These are phyloP conservation scores for Lymantria monacha DNA, from an alignment of 2,888 invertebrate genomes.

Conservation along the genomic window DNA sequence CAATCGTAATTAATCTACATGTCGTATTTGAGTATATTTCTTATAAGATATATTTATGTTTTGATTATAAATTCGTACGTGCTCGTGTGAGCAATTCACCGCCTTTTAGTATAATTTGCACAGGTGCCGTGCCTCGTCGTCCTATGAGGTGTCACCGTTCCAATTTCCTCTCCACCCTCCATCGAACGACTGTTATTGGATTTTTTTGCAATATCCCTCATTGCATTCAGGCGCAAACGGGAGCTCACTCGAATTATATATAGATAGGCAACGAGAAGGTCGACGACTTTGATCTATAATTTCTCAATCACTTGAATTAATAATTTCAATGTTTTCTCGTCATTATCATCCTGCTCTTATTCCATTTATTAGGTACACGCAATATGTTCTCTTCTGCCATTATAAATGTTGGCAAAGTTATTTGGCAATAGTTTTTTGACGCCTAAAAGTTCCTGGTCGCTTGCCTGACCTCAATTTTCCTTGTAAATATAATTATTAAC, in stretches of 20 bases:
- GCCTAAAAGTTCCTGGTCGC: no score
- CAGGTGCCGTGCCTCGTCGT: constrained; percentile 48
- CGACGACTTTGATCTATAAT: background rate
- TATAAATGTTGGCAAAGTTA: no score
- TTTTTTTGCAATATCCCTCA: constrained; percentile 70
- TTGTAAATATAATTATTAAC: no score
- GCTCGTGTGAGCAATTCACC: constrained; percentile 34
- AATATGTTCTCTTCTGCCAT: no score
- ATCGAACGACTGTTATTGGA: constrained; percentile 56
- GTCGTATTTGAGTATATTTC: no score
- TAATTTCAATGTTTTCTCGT: no score
- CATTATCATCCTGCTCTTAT: no score
- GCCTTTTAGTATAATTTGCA: constrained; percentile 53
- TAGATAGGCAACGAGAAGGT: background rate
- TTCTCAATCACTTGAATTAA: background rate
- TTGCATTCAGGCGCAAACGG: constrained; percentile 43
- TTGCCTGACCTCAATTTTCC: no score
- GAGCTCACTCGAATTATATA: background rate
- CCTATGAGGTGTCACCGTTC: constrained; percentile 60
- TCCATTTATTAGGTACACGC: no score
- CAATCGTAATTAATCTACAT: no score
- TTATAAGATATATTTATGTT: no score
- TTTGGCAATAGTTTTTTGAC: no score
- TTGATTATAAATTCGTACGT: constrained; percentile 10
- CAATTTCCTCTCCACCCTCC: constrained; percentile 60